Conservation (phyloP, 1,140 invertebrate genomes). For the Oreohelix idahoensis region DNA sequence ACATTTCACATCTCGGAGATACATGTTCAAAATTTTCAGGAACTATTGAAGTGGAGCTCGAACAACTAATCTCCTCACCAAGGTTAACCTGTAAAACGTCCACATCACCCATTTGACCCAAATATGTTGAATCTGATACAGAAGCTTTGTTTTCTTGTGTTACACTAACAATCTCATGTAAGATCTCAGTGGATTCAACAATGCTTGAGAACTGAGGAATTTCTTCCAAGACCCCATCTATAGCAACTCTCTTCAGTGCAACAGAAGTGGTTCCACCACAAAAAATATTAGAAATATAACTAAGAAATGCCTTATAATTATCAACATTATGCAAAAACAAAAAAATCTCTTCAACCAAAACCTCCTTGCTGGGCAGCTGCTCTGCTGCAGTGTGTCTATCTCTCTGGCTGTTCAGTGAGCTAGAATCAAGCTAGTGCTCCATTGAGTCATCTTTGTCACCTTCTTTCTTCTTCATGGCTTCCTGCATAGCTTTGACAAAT, state of each 20-base stretch:
- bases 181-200: not conserved
- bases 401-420: slow-evolving; percentile 27
- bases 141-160: not conserved
- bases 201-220: slow-evolving; percentile 10
- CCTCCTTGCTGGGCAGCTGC: not conserved
- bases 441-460: slow-evolving; percentile 56
- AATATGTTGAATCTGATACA: not conserved
- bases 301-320: not conserved
- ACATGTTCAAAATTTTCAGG: not conserved
- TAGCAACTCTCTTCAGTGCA: not conserved
- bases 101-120: not conserved
- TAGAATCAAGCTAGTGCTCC: slow-evolving; percentile 46
- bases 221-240: too few relatives aligned
- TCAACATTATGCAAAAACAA: not conserved
- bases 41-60: not conserved
- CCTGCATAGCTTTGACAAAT: slow-evolving; percentile 90
- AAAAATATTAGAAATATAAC: not conserved
- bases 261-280: too few relatives aligned
- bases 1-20: not conserved
- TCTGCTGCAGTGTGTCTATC: not conserved
- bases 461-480: slow-evolving; percentile 68
- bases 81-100: not conserved
- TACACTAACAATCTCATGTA: not conserved
- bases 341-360: not conserved
- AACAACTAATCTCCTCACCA: not conserved